Evolutionary conservation across 2,113 vertebrate genomes (phyloP), one percentile per base, ranked within the genome.

Genomic region (Hippocampus guttulatus): DNA sequence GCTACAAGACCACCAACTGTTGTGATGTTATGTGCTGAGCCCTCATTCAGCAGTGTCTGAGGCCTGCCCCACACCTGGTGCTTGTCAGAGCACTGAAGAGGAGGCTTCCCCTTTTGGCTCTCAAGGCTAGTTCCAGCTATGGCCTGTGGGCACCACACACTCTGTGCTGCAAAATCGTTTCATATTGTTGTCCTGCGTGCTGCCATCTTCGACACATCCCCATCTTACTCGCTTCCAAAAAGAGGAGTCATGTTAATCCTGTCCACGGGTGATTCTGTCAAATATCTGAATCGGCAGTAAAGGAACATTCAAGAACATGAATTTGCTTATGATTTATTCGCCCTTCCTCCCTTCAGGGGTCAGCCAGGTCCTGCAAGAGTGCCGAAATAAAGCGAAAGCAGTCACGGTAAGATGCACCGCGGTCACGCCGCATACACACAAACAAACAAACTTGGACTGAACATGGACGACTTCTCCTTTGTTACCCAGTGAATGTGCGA

Each of bases 331-430:
- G 25, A 52, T 71, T 61, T 64, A 43, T 30, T 57, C 1, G 2
- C 9, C 3, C 5, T 20, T 23, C 5, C 6, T 0, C 14, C 60
- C 68, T 72, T 62, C 79, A 98, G 96, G 94, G 93, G 81, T 93
- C 94, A 11, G 82, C 90, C n/a, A 94, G 93, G 87, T 94, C 95
- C 81, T 89, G 92, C 81, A 94, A 92, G 80, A 95, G 93, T 3
- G 87, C 91, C 85, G 95, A 95, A 88, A 91, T 94, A 64, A 91
- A 80, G 75, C 85, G 81, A 69, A 95, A 93, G 88, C 91, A 93
- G 7, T 93, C 93, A 71, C 91, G 94, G 96, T 98, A 94, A 85
- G 87, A 55, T 25, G 15, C 40, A 49, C 3, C 55, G 1, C 33
- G 23, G 20, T 61, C 41, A 23, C 38, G 6, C 20, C 38, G 55